A percentile compares a stretch with the other conserved stretches of the same genome.
These are phyloP conservation scores for Idaea straminata DNA, from an alignment of 2,888 invertebrate species.

Conservation along the genomic window DNA sequence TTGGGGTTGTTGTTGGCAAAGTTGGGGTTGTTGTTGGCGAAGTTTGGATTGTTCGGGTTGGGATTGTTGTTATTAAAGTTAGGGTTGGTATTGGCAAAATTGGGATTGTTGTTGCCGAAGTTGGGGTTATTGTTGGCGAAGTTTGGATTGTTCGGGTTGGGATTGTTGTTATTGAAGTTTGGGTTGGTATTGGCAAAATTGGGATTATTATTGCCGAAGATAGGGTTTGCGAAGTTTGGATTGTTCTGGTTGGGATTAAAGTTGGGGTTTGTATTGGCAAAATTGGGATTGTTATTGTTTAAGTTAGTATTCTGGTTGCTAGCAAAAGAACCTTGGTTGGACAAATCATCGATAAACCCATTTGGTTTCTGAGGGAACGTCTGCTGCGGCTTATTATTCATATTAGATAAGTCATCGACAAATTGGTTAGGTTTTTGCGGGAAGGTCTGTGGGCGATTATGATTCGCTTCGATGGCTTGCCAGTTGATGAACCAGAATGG, in stretches of 20 bases:
- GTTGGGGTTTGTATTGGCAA: not conserved
- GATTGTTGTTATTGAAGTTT: not conserved
- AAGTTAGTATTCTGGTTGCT: not conserved
- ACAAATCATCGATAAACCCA: not conserved
- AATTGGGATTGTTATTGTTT: too few species aligned
- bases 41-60: slow-evolving; percentile 3
- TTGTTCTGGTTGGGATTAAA: not conserved
- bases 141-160: slow-evolving; percentile 4
- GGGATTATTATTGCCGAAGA: not conserved
- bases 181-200: not conserved
- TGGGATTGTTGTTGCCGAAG: slow-evolving; percentile 1
- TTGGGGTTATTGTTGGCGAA: not conserved
- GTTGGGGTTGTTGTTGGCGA: not conserved
- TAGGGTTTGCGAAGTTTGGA: not conserved
- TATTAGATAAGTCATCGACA: slow-evolving; percentile 25
- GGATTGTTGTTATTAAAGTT: too few species aligned
- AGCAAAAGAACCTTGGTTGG: not conserved
- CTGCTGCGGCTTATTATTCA: slow-evolving; percentile 1
- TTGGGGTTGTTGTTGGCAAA: slow-evolving; percentile 2
- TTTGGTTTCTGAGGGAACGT: slow-evolving; percentile 1
- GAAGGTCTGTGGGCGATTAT: slow-evolving; percentile 64
- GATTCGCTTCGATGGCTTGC: slow-evolving; percentile 81
- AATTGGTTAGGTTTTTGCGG: slow-evolving; percentile 57
- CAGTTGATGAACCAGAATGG: slow-evolving; percentile 88
- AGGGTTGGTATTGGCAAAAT: not conserved